Percentiles rank a stretch among this genome's conserved stretches.
Conservation (phyloP, 2,113 vertebrate species). For the Phylloscopus whistleri region DNA sequence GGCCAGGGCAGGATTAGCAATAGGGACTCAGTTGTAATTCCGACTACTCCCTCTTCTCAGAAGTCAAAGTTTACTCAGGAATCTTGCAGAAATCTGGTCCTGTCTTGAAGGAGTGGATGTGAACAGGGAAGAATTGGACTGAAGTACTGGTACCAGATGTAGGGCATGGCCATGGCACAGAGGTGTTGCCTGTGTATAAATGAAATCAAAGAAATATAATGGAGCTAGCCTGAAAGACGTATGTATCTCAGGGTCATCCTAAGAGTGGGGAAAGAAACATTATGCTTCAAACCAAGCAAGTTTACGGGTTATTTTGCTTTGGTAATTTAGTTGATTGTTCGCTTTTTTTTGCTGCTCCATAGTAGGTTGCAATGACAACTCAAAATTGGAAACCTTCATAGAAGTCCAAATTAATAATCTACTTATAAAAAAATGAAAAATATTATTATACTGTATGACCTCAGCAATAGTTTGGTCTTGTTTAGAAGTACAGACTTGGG, state of each 20-base stretch:
- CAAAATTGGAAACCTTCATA: not conserved
- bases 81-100: not conserved
- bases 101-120: not conserved
- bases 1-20: not conserved
- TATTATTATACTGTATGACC: not conserved
- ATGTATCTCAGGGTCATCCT: not conserved
- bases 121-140: not conserved
- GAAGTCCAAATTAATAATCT: not conserved
- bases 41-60: rapidly evolving
- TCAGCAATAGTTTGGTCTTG: not conserved
- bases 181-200: not conserved
- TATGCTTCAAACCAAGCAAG: not conserved
- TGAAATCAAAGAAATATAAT: not conserved
- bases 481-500: not conserved
- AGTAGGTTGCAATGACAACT: not conserved
- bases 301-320: not conserved
- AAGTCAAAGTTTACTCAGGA: not conserved
- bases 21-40: not conserved
- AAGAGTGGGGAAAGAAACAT: not conserved
- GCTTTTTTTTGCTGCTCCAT: not conserved
- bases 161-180: not conserved
- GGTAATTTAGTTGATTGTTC: not conserved
- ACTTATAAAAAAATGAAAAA: not conserved
- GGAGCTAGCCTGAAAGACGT: rapidly evolving
- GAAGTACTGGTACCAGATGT: not conserved